These are phyloP conservation scores for Eupleurogrammus muticus DNA, from an alignment of 2,797 vertebrate species.

Conservation along the genomic window DNA sequence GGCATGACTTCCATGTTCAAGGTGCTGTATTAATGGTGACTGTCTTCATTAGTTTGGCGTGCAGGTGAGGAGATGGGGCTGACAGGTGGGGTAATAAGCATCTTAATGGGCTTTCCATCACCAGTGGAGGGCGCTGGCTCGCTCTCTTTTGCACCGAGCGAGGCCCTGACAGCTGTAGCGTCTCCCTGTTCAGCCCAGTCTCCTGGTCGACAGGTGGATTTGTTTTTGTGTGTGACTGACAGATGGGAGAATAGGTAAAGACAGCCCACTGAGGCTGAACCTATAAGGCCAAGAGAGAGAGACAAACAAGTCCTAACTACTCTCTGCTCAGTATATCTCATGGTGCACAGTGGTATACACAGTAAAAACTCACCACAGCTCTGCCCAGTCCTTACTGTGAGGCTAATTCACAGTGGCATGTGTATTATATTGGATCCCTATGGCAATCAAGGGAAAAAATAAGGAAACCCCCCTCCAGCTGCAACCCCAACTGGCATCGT, in stretches of 20 bases:
- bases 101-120: slow-evolving; percentile 79
- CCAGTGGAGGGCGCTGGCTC: slow-evolving; percentile 79
- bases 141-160: slow-evolving; percentile 48
- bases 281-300: slow-evolving; percentile 74
- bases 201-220: slow-evolving; percentile 83
- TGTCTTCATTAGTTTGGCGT: slow-evolving; percentile 73
- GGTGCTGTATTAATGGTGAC: slow-evolving; percentile 68
- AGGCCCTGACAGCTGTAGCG: slow-evolving; percentile 75
- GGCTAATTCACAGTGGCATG: slow-evolving; percentile 71
- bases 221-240: slow-evolving; percentile 85
- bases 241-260: slow-evolving; percentile 84
- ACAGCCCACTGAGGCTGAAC: slow-evolving; percentile 86
- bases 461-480: slow-evolving; percentile 44
- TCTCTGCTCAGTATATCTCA: slow-evolving; percentile 65
- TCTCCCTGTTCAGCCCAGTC: slow-evolving; percentile 66
- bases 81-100: slow-evolving; percentile 77
- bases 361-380: slow-evolving; percentile 59
- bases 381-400: slow-evolving; percentile 55
- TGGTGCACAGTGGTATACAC: slow-evolving; percentile 58
- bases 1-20: slow-evolving; percentile 67
- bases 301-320: slow-evolving; percentile 78
- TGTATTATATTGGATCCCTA: slow-evolving; percentile 76
- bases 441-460: slow-evolving; percentile 76
- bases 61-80: slow-evolving; percentile 70
- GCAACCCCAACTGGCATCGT: slow-evolving; percentile 32